Percentiles rank a stretch among this genome's conserved stretches.
Evolutionary conservation across 2,888 invertebrate genomes (phyloP).

Genomic region (Pseudococcus longispinus): DNA sequence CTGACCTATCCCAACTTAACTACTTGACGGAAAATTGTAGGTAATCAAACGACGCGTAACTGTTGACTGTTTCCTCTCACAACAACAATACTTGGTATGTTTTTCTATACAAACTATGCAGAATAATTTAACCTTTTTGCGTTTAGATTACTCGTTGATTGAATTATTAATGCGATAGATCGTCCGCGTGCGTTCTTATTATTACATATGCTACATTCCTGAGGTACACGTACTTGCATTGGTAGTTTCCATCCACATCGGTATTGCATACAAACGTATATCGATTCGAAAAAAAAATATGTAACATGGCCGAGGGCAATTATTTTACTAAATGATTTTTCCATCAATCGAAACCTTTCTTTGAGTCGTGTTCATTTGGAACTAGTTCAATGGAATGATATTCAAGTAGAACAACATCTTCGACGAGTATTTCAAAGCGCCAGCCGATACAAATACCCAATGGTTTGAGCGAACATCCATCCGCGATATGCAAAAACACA

Average conservation of each 20-base stretch:
- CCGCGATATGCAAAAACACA: neutral
- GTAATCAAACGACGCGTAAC: slow-evolving; percentile 16
- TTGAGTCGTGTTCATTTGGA: slow-evolving; percentile 8
- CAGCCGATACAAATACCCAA: neutral
- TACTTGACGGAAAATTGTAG: neutral
- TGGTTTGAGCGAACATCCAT: neutral
- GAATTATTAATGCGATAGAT: neutral
- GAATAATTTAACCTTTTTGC: neutral
- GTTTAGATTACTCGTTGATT: neutral
- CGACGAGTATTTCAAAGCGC: neutral
- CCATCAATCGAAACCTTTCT: slow-evolving; percentile 26
- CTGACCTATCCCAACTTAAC: slow-evolving; percentile 12
- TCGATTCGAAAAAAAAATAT: neutral
- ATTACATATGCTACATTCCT: neutral
- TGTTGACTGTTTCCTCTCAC: neutral
- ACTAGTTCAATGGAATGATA: slow-evolving; percentile 25
- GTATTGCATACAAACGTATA: neutral
- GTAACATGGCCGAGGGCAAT: neutral
- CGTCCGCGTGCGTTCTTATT: neutral
- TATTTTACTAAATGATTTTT: slow-evolving; percentile 22
- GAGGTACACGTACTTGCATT: neutral
- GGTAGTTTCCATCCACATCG: neutral
- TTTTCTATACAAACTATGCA: neutral
- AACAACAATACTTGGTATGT: neutral
- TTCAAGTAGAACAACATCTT: slow-evolving; percentile 41